Evolutionary conservation across 2,797 vertebrate species (phyloP), one percentile per base, ranked within the genome.

Genomic region (Tokudaia tokunoshimensis): DNA sequence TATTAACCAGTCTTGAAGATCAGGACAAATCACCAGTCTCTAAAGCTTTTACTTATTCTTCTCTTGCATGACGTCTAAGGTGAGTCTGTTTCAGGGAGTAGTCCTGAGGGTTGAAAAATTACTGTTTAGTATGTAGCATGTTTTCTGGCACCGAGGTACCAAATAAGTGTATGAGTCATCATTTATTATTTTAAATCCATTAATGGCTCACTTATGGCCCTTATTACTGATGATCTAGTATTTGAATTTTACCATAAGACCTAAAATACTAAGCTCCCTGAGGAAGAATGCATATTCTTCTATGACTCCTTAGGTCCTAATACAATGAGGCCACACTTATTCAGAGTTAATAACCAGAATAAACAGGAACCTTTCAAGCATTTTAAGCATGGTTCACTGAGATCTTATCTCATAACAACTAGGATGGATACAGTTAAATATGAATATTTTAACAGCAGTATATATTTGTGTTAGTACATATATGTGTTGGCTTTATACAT

Each of bases 171-270:
- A 76, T 92, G 83, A 76, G 47, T 89, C 84, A 91, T 94, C 83
- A 75, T 61, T 52, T 72, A 37, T 63, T 97, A 52, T 81, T 47
- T 89, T 89, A 94, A 93, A 70, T 81, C 89, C 37, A 67, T 91
- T 81, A 81, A 85, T 84, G 91, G 34, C 3, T 89, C 52, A 93
- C 37, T 91, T 94, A 74, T 85, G 52, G 47, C 57, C 65, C 3
- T 52, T 70, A 24, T 79, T 74, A 85, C 24, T 80, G 34, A 59
- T 24, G 12, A n/a, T 81, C 59, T 92, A 41, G 3, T 82, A 50
- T 90, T 20, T 65, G 88, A 95, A 37, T 82, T 86, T 41, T 87
- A 82, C 57, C 34, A 34, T 26, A 52, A 90, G 47, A 24, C 44
- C 44, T 76, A 65, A 92, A 52, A 80, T 89, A 70, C 19, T 44